Conservation (phyloP, 1,140 invertebrate species). For the Drosophila willistoni region DNA sequence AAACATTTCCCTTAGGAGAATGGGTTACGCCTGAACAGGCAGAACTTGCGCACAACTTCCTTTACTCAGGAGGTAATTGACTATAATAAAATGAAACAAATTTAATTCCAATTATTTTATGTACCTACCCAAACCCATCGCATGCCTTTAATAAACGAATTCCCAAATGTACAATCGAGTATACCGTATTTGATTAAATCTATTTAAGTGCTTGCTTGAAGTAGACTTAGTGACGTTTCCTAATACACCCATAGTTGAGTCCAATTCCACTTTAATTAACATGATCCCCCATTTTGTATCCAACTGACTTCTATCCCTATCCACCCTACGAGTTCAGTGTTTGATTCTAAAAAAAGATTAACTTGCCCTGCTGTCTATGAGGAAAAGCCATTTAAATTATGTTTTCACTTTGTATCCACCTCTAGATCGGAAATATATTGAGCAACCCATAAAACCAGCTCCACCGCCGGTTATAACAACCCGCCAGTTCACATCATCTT, state of each 20-base stretch:
- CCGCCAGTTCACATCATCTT: constrained; percentile 77
- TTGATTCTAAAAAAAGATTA: not conserved
- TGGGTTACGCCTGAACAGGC: constrained; percentile 91
- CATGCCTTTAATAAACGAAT: constrained; percentile 35
- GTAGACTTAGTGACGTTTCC: constrained; percentile 4
- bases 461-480: constrained; percentile 89
- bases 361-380: not conserved
- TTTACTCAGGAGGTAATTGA: constrained; percentile 90
- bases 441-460: constrained; percentile 90
- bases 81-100: constrained; percentile 25
- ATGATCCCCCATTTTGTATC: not conserved
- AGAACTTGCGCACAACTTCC: constrained; percentile 91
- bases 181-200: constrained; percentile 7
- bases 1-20: constrained; percentile 84
- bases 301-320: constrained; percentile 1
- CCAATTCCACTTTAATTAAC: constrained; percentile 1
- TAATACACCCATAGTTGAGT: constrained; percentile 9
- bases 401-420: not conserved
- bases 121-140: constrained; percentile 19
- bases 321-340: not conserved
- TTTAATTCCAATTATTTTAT: constrained; percentile 26
- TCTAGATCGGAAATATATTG: constrained; percentile 91
- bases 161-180: not conserved
- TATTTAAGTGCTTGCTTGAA: constrained; percentile 6
- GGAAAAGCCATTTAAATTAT: not conserved